A percentile compares a stretch with the other conserved stretches of the same genome.
Evolutionary conservation across 2,113 vertebrate species (phyloP).

Genomic region (Epinephelus fuscoguttatus): DNA sequence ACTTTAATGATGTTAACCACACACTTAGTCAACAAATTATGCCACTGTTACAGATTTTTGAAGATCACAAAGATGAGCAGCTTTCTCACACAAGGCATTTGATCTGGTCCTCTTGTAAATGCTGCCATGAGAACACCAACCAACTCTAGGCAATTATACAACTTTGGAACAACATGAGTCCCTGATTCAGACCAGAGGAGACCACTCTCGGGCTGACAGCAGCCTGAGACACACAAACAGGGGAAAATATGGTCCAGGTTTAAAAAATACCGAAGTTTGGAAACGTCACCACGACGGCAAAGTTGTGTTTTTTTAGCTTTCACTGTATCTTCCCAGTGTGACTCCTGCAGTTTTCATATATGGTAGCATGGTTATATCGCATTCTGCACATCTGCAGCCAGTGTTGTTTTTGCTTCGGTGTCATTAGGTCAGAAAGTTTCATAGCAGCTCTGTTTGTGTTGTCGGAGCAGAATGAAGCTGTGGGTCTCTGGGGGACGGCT

Average conservation of each 20-base stretch:
- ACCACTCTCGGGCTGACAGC: too few relatives aligned
- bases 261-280: neutral
- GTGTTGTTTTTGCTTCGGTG: slow-evolving; percentile 30
- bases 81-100: too few relatives aligned
- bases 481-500: slow-evolving; percentile 32
- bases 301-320: neutral
- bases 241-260: too few relatives aligned
- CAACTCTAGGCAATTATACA: too few relatives aligned
- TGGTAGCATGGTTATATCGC: slow-evolving; percentile 32
- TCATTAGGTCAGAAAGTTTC: slow-evolving; percentile 34
- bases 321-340: neutral
- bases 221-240: too few relatives aligned
- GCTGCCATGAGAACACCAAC: too few relatives aligned
- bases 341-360: slow-evolving; percentile 34
- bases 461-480: slow-evolving; percentile 38
- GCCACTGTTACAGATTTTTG: neutral
- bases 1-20: neutral
- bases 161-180: too few relatives aligned
- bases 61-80: neutral
- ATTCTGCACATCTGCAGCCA: slow-evolving; percentile 16
- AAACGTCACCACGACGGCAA: neutral
- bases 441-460: slow-evolving; percentile 60
- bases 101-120: too few relatives aligned
- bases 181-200: too few relatives aligned
- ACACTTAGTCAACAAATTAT: neutral